phyloP scores from a whole-genome alignment of 2,888 invertebrate species.

The Idaea straminata region DNA sequence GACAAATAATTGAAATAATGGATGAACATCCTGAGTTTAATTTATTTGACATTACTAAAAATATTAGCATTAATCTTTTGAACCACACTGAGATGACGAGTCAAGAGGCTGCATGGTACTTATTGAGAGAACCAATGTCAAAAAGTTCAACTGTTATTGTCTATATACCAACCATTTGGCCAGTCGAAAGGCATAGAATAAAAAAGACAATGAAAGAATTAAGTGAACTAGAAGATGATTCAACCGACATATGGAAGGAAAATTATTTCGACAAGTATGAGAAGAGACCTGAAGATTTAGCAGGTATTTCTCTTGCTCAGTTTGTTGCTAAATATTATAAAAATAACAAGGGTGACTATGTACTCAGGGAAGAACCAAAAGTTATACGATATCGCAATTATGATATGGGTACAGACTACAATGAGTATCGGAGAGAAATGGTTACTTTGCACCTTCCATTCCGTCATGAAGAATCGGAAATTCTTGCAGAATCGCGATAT shows the following conservation, averaged over 20 bases:
- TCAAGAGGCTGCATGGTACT: slow-evolving; percentile 49
- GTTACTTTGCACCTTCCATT: slow-evolving; percentile 42
- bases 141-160: slow-evolving; percentile 25
- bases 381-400: slow-evolving; percentile 47
- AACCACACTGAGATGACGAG: slow-evolving; percentile 31
- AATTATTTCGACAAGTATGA: slow-evolving; percentile 52
- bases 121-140: slow-evolving; percentile 28
- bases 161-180: slow-evolving; percentile 13
- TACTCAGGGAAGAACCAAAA: slow-evolving; percentile 26
- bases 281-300: slow-evolving; percentile 41
- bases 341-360: slow-evolving; percentile 16
- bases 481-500: slow-evolving; percentile 40
- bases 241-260: slow-evolving; percentile 47
- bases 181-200: slow-evolving; percentile 7
- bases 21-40: slow-evolving; percentile 36
- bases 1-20: slow-evolving; percentile 39
- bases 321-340: slow-evolving; percentile 42
- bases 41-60: slow-evolving; percentile 27
- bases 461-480: slow-evolving; percentile 39
- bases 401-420: slow-evolving; percentile 37
- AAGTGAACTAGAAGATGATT: slow-evolving; percentile 29
- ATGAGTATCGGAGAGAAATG: slow-evolving; percentile 47
- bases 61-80: slow-evolving; percentile 26
- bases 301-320: slow-evolving; percentile 40
- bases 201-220: slow-evolving; percentile 38